Evolutionary conservation across 2,797 vertebrate species (phyloP).

Genomic region (Rhinogobio ventralis): DNA sequence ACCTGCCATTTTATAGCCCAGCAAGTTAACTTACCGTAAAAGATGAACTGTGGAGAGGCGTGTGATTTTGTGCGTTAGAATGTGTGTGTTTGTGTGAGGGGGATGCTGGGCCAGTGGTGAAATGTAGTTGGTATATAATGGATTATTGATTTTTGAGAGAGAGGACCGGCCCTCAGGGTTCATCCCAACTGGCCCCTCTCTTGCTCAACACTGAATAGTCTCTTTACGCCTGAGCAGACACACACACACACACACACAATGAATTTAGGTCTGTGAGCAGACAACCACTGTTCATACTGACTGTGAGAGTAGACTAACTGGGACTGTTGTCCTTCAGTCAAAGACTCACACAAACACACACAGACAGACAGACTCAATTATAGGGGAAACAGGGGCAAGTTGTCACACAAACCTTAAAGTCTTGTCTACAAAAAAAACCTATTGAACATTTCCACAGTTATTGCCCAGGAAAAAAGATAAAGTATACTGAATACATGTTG

Average conservation of each 20-base stretch:
- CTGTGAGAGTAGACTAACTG: conserved; percentile 33
- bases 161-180: conserved; percentile 85
- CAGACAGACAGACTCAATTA: neutral
- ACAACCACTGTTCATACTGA: conserved; percentile 71
- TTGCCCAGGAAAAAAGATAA: neutral
- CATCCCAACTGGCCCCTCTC: conserved; percentile 80
- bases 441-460: neutral
- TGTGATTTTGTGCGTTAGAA: conserved; percentile 33
- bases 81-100: conserved; percentile 53
- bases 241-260: conserved; percentile 71
- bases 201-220: conserved; percentile 87
- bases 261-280: conserved; percentile 77
- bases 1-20: conserved; percentile 23
- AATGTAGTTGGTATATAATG: conserved; percentile 92
- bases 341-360: conserved; percentile 21
- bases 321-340: conserved; percentile 51
- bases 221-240: conserved; percentile 84
- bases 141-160: conserved; percentile 91
- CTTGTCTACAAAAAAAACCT: neutral
- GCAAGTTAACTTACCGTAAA: conserved; percentile 40
- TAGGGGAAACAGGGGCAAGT: neutral
- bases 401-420: neutral
- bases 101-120: conserved; percentile 66
- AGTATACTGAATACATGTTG: neutral
- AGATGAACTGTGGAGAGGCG: conserved; percentile 46